phyloP scores from a whole-genome alignment of 2,797 vertebrate genomes.

The Rhinichthys osculus region DNA sequence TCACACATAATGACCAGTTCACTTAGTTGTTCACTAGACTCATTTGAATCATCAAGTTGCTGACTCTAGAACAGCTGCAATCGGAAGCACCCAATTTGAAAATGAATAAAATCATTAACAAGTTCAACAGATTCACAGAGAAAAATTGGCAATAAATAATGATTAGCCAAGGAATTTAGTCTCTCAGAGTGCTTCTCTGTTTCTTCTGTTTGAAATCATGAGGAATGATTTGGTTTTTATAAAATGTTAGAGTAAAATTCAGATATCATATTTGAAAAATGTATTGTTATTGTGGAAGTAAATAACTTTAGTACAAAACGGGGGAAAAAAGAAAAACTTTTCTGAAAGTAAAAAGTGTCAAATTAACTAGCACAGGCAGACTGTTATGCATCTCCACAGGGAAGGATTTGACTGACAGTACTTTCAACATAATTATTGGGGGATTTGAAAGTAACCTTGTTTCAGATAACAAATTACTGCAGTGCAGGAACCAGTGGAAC shows the following conservation, averaged over 20 bases:
- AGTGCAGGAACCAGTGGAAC: slow-evolving; percentile 16
- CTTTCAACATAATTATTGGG: slow-evolving; percentile 30
- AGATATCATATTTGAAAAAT: not conserved
- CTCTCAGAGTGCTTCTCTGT: not conserved
- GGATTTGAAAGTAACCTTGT: slow-evolving; percentile 34
- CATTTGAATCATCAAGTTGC: not conserved
- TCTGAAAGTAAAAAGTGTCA: slow-evolving; percentile 47
- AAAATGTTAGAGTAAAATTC: not conserved
- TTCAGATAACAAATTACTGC: slow-evolving; percentile 36
- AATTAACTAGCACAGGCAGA: slow-evolving; percentile 64
- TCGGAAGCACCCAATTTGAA: not conserved
- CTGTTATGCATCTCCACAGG: slow-evolving; percentile 45
- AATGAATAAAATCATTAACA: not conserved
- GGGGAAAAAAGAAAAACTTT: not conserved
- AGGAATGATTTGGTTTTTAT: not conserved
- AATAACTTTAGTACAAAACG: not conserved
- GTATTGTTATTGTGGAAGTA: not conserved
- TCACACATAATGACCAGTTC: not conserved
- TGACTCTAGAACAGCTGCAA: not conserved
- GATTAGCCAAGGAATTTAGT: not conserved
- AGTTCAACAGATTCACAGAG: not conserved
- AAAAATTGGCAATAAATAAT: not conserved
- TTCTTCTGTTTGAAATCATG: not conserved
- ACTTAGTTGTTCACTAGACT: not conserved
- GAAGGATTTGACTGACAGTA: slow-evolving; percentile 50